phyloP scores from a whole-genome alignment of 2,797 vertebrate species.

The Sebastes nivosus region DNA sequence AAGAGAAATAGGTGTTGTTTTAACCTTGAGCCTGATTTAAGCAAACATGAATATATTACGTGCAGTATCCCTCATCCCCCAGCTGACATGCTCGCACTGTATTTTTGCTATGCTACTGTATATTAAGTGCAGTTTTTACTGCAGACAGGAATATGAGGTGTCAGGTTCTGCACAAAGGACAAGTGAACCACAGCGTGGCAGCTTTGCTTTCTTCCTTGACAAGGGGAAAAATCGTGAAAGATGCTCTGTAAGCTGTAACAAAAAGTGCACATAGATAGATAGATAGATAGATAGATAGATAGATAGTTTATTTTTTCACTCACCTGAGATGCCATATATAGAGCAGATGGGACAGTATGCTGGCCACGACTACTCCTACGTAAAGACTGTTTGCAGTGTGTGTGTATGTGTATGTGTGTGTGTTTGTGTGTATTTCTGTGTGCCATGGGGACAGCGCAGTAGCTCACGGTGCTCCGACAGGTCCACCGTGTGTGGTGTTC shows the following conservation, averaged over 20 bases:
- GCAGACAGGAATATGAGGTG: conserved; percentile 69
- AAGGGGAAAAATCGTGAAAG: conserved; percentile 25
- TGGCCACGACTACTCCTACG: conserved; percentile 7
- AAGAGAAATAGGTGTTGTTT: conserved; percentile 82
- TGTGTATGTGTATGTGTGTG: background rate
- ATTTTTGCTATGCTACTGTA: conserved; percentile 64
- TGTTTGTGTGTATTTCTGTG: conserved; percentile 26
- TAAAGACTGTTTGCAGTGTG: conserved; percentile 12
- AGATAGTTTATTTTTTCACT: conserved; percentile 7
- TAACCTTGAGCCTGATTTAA: conserved; percentile 84
- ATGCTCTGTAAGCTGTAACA: conserved; percentile 20
- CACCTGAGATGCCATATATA: conserved; percentile 28
- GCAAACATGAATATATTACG: conserved; percentile 83
- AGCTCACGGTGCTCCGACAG: conserved; percentile 81
- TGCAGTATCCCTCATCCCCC: conserved; percentile 64
- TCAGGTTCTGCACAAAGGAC: conserved; percentile 68
- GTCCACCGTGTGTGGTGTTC: conserved; percentile 79
- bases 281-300: conserved; percentile 3
- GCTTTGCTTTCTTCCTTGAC: conserved; percentile 53
- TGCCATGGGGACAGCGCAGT: conserved; percentile 66
- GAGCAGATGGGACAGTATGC: conserved; percentile 37
- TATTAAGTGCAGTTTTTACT: conserved; percentile 70
- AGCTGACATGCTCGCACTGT: conserved; percentile 60
- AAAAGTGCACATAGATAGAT: background rate
- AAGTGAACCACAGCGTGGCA: conserved; percentile 61